Conservation (phyloP, 2,113 vertebrate genomes). For the Eidolon helvum region DNA sequence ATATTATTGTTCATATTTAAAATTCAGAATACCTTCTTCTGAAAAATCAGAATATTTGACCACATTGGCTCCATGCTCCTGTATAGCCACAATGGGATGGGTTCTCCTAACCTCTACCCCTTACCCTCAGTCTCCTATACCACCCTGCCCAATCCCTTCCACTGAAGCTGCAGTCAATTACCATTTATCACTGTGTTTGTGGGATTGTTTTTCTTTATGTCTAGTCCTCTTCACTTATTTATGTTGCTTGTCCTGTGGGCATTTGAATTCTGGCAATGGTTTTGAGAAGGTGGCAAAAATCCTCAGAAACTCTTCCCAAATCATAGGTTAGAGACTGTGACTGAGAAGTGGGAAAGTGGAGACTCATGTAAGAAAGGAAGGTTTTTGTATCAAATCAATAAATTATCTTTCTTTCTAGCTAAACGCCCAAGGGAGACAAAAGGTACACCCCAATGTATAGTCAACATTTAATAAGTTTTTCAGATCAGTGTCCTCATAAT, state of each 20-base stretch:
- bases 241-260: background rate
- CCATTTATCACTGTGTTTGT: background rate
- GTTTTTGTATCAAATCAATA: background rate
- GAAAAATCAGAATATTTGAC: background rate
- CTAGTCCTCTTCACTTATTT: background rate
- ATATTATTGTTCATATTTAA: background rate
- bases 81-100: background rate
- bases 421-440: background rate
- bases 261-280: background rate
- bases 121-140: rapidly evolving
- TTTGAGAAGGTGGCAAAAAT: background rate
- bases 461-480: background rate
- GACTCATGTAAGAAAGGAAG: background rate
- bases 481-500: background rate
- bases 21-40: background rate
- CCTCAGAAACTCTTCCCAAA: background rate
- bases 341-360: background rate
- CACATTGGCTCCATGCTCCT: background rate
- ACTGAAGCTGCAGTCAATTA: background rate
- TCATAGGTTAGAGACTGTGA: background rate
- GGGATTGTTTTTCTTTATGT: background rate
- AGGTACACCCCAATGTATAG: background rate
- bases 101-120: background rate
- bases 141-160: background rate
- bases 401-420: background rate